Evolutionary conservation across 1,140 invertebrate species (phyloP).

Genomic region (Amphibalanus amphitrite): DNA sequence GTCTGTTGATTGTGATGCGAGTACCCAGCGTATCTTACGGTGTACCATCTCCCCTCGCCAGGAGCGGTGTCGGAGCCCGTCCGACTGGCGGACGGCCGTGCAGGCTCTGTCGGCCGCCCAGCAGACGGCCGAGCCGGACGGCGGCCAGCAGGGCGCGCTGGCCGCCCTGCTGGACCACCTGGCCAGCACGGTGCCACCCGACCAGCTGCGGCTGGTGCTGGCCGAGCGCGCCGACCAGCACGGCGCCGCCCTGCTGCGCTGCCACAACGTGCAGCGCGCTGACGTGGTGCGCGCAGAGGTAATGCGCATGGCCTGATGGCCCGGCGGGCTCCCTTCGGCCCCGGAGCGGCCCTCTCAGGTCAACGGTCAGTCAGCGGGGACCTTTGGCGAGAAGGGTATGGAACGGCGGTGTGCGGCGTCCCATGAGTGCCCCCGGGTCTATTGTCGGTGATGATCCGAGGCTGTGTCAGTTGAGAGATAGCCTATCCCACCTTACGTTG

Average conservation of each 20-base stretch:
- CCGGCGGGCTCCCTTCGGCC: too few relatives aligned
- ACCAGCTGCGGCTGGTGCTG: background rate
- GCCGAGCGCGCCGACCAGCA: background rate
- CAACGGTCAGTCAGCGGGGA: too few relatives aligned
- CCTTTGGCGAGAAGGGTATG: too few relatives aligned
- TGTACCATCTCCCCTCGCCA: too few relatives aligned
- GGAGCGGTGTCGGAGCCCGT: background rate
- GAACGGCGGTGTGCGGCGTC: too few relatives aligned
- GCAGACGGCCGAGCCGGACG: background rate
- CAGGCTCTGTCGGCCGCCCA: background rate
- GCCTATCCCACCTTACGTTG: too few relatives aligned
- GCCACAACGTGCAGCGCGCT: background rate
- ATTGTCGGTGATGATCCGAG: too few relatives aligned
- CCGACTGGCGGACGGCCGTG: background rate
- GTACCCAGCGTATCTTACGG: too few relatives aligned
- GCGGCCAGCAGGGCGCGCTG: background rate
- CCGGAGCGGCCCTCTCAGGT: background rate
- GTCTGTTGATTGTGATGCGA: too few relatives aligned
- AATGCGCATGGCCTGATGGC: background rate
- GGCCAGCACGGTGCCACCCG: background rate
- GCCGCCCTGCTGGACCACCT: background rate
- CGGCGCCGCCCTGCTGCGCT: background rate
- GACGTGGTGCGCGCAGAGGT: background rate
- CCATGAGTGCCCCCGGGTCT: too few relatives aligned
- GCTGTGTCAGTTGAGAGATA: too few relatives aligned